These are phyloP conservation scores for Quadriops clusia DNA, from an alignment of 2,888 invertebrate genomes.

Conservation along the genomic window DNA sequence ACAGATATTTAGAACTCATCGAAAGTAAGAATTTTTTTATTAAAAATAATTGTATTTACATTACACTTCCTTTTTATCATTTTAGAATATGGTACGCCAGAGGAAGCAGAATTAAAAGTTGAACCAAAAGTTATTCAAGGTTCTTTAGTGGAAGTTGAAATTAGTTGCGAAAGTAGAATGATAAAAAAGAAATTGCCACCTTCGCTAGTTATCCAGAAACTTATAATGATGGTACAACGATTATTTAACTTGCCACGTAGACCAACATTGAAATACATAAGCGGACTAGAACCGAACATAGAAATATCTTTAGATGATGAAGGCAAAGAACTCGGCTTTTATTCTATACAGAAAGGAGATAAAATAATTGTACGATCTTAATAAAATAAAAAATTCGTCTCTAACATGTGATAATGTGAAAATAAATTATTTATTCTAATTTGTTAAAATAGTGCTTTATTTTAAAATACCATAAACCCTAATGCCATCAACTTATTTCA, in stretches of 20 bases:
- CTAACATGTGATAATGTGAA: too few species aligned
- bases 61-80: conserved; percentile 17
- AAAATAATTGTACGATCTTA: conserved; percentile 59
- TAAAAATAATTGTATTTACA: conserved; percentile 7
- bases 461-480: too few species aligned
- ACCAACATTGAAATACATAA: conserved; percentile 41
- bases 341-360: conserved; percentile 75
- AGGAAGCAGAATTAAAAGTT: conserved; percentile 54
- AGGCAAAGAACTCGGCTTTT: conserved; percentile 70
- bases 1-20: conserved; percentile 62
- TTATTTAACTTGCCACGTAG: conserved; percentile 46
- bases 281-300: conserved; percentile 48
- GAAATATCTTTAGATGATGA: conserved; percentile 70
- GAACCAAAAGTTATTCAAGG: conserved; percentile 52
- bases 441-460: too few species aligned
- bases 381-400: conserved; percentile 9
- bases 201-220: conserved; percentile 70
- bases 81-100: conserved; percentile 73
- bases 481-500: too few species aligned
- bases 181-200: conserved; percentile 61
- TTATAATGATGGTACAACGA: conserved; percentile 68
- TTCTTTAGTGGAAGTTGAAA: conserved; percentile 52
- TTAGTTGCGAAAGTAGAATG: conserved; percentile 39
- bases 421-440: too few species aligned
- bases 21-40: conserved; percentile 46